These are phyloP conservation scores for Cheilosia vernalis DNA, from an alignment of 2,888 invertebrate species.

Conservation along the genomic window DNA sequence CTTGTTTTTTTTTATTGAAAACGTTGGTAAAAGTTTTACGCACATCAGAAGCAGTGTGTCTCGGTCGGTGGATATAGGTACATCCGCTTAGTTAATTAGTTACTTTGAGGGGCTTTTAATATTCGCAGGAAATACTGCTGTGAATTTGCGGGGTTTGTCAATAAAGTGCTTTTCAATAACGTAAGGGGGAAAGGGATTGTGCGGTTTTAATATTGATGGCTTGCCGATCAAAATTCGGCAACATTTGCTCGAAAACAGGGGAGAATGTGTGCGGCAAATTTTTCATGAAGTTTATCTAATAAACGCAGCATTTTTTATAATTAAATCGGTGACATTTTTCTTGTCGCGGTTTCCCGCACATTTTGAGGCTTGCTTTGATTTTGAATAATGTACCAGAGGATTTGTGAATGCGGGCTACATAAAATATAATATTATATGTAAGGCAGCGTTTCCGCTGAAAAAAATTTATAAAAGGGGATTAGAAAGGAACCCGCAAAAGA, in stretches of 20 bases:
- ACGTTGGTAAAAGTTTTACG: not conserved
- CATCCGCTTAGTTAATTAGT: slow-evolving; percentile 27
- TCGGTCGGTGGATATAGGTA: slow-evolving; percentile 19
- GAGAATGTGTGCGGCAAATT: slow-evolving; percentile 9
- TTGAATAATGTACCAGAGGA: not conserved
- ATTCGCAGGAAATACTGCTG: slow-evolving; percentile 39
- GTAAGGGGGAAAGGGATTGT: not conserved
- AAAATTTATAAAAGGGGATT: too few relatives aligned
- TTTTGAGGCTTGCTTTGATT: not conserved
- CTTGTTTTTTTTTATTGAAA: slow-evolving; percentile 25
- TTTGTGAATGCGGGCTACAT: too few relatives aligned
- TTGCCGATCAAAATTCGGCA: slow-evolving; percentile 28
- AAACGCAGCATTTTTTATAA: slow-evolving; percentile 28
- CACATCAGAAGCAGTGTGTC: not conserved
- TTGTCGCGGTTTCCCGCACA: not conserved
- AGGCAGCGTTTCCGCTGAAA: too few relatives aligned
- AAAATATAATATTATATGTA: too few relatives aligned
- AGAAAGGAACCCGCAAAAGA: too few relatives aligned
- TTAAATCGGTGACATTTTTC: slow-evolving; percentile 28
- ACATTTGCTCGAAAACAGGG: not conserved
- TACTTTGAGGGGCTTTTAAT: slow-evolving; percentile 17
- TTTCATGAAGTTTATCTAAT: slow-evolving; percentile 34
- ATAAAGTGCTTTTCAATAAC: slow-evolving; percentile 39
- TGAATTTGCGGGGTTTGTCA: slow-evolving; percentile 34
- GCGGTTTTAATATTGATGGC: slow-evolving; percentile 8